These are phyloP conservation scores for Patagioenas fasciata DNA, from an alignment of 2,113 vertebrate genomes.

Conservation along the genomic window DNA sequence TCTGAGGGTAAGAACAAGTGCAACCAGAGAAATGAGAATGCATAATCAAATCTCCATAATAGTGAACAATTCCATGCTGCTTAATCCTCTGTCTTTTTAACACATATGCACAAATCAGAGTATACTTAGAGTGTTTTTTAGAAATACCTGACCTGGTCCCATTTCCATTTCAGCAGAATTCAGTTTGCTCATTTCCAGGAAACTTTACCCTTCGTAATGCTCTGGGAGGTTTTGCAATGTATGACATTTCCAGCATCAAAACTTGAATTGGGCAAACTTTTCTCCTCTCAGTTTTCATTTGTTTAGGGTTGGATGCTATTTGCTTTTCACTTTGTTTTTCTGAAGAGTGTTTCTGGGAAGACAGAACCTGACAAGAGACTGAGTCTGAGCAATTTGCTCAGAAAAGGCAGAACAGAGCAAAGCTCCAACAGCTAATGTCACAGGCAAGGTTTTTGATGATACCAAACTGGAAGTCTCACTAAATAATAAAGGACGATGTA, in stretches of 20 bases:
- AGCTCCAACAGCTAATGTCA: neutral
- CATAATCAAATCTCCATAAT: accelerated
- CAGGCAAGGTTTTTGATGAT: neutral
- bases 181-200: neutral
- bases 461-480: conserved; percentile 42
- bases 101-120: neutral
- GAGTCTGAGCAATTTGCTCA: neutral
- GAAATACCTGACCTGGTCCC: neutral
- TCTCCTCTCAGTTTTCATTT: neutral
- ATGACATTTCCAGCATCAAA: neutral
- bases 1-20: neutral
- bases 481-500: conserved; percentile 48
- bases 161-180: neutral
- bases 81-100: neutral
- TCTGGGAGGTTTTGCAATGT: neutral
- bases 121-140: neutral
- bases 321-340: neutral
- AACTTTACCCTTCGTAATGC: neutral
- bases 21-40: neutral
- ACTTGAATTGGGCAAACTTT: neutral
- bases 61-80: neutral
- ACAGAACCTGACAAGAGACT: neutral
- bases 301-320: neutral
- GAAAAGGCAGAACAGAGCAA: neutral
- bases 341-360: neutral